phyloP scores from a whole-genome alignment of 2,113 vertebrate species.

The Lynx canadensis region DNA sequence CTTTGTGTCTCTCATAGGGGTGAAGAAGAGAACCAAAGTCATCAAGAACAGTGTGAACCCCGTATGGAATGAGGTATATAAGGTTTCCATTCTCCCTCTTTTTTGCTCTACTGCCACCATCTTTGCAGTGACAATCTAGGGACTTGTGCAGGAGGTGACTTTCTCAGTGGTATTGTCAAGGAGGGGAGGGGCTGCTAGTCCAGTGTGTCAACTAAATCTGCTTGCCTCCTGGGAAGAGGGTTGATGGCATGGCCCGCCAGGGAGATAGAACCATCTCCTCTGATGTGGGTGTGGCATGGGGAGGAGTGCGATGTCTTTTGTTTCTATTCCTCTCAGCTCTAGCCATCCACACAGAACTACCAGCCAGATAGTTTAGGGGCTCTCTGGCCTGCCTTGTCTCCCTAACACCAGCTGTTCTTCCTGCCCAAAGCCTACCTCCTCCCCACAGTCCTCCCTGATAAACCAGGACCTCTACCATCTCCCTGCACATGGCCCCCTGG shows the following conservation, averaged over 20 bases:
- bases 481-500: neutral
- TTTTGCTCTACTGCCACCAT: neutral
- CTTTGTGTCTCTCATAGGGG: slow-evolving; percentile 84
- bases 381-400: neutral
- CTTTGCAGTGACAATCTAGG: neutral
- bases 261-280: neutral
- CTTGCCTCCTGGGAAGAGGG: neutral
- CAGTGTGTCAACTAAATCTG: neutral
- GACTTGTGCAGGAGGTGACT: neutral
- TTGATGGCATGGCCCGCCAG: neutral
- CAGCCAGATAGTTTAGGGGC: neutral
- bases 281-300: fast-evolving
- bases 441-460: neutral
- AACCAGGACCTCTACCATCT: neutral
- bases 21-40: slow-evolving; percentile 97
- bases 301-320: neutral
- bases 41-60: slow-evolving; percentile 97
- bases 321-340: neutral
- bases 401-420: neutral
- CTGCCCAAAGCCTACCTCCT: neutral
- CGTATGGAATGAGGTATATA: slow-evolving; percentile 96
- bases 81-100: too few species aligned
- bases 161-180: neutral
- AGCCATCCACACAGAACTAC: neutral
- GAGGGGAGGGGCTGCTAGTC: neutral